Conservation (phyloP, 2,113 vertebrate genomes). For the Phyllostomus discolor region DNA sequence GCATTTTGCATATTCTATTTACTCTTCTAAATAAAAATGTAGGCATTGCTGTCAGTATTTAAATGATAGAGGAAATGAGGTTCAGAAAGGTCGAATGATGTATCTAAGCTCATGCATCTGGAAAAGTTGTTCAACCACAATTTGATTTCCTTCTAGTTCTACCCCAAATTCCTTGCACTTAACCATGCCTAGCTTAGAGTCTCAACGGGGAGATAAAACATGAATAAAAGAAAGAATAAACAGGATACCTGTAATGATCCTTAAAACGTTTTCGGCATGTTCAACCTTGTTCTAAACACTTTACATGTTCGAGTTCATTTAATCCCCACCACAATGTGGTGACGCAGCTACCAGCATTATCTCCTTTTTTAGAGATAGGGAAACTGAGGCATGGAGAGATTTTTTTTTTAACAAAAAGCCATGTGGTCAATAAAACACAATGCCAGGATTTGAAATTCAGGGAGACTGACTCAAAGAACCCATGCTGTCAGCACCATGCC, state of each 20-base stretch:
- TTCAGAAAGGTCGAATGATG: neutral
- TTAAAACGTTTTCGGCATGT: neutral
- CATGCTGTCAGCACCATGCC: neutral
- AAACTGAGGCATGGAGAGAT: neutral
- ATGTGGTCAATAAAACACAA: neutral
- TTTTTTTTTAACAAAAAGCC: neutral
- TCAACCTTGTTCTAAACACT: neutral
- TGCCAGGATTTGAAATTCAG: neutral
- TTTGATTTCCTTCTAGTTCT: neutral
- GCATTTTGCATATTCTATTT: neutral
- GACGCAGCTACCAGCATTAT: neutral
- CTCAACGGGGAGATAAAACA: neutral
- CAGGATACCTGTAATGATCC: neutral
- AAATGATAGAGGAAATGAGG: neutral
- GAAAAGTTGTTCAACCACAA: neutral
- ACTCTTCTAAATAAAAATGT: neutral
- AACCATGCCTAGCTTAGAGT: neutral
- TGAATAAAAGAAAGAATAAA: neutral
- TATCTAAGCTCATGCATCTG: neutral
- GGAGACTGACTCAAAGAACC: neutral
- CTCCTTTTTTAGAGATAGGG: neutral
- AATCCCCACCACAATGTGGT: neutral
- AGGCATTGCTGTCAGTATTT: neutral
- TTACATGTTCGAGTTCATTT: neutral
- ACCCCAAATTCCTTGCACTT: neutral